phyloP scores from a whole-genome alignment of 2,113 vertebrate species.

The Amphiprion percula region DNA sequence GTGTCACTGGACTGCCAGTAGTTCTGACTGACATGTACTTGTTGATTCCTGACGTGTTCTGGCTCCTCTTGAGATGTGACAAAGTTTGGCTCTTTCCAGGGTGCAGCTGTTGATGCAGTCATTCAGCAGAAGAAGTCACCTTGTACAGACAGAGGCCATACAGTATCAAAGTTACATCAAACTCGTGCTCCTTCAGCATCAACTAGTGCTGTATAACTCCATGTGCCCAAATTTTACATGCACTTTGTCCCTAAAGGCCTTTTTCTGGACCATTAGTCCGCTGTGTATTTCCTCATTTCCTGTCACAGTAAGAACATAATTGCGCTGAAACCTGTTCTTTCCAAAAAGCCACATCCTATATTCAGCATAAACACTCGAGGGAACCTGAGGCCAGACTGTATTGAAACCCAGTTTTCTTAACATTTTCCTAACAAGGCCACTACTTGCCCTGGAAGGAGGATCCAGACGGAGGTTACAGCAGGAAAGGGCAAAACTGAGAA shows the following conservation, averaged over 20 bases:
- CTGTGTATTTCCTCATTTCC: not conserved
- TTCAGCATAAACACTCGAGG: slow-evolving; percentile 33
- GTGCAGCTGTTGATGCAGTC: slow-evolving; percentile 17
- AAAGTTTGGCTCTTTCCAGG: not conserved
- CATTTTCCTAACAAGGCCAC: slow-evolving; percentile 52
- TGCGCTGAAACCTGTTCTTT: not conserved
- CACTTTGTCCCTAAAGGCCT: slow-evolving; percentile 15
- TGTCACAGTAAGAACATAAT: slow-evolving; percentile 51
- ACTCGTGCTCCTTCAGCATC: not conserved
- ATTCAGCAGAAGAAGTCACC: not conserved
- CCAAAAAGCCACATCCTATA: slow-evolving; percentile 10
- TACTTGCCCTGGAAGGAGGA: slow-evolving; percentile 39
- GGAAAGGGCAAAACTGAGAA: slow-evolving; percentile 42
- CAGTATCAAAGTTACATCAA: not conserved
- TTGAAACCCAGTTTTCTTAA: slow-evolving; percentile 48
- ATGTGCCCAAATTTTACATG: not conserved
- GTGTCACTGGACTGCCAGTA: not conserved
- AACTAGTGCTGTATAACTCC: not conserved
- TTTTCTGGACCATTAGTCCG: slow-evolving; percentile 41
- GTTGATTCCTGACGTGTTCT: not conserved
- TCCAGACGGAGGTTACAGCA: slow-evolving; percentile 31
- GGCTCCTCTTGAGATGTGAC: slow-evolving; percentile 6
- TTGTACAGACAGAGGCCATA: too few relatives aligned
- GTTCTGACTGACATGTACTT: slow-evolving; percentile 4
- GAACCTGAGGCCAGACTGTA: slow-evolving; percentile 1